Conservation (phyloP, 2,888 invertebrate species). For the Diarsia brunnea region DNA sequence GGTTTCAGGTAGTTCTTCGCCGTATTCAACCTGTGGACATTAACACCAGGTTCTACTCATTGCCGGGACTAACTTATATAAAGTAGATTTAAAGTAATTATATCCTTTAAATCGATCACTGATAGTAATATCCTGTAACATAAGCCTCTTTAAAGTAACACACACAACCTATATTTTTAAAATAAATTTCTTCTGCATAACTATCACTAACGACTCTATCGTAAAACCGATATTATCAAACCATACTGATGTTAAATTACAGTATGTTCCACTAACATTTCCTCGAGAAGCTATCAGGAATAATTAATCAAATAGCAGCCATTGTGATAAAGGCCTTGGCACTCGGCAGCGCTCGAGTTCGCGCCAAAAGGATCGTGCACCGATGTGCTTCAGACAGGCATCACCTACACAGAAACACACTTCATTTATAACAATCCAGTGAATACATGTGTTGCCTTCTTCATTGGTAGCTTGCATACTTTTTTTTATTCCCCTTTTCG, state of each 20-base stretch:
- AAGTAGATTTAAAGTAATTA: neutral
- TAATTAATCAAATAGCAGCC: constrained; percentile 51
- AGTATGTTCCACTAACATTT: constrained; percentile 23
- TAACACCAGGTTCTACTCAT: neutral
- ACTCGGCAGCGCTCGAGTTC: constrained; percentile 31
- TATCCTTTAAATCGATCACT: neutral
- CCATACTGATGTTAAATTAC: constrained; percentile 12
- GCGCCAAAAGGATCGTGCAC: constrained; percentile 45
- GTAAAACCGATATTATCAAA: neutral
- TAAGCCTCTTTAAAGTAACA: too few species aligned
- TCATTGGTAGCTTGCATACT: neutral
- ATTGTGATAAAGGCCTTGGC: constrained; percentile 56
- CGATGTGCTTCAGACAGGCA: constrained; percentile 26
- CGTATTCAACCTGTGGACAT: neutral
- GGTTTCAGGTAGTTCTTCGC: neutral
- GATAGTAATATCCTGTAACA: too few species aligned
- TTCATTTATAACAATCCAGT: constrained; percentile 20
- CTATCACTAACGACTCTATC: constrained; percentile 2
- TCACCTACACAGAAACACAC: constrained; percentile 14
- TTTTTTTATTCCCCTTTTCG: neutral
- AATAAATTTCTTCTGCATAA: neutral
- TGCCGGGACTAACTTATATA: too few species aligned
- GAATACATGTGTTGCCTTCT: constrained; percentile 10
- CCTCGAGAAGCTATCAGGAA: constrained; percentile 47
- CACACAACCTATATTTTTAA: too few species aligned